Evolutionary conservation across 1,140 invertebrate species (phyloP).

Genomic region (Bombus turneri): DNA sequence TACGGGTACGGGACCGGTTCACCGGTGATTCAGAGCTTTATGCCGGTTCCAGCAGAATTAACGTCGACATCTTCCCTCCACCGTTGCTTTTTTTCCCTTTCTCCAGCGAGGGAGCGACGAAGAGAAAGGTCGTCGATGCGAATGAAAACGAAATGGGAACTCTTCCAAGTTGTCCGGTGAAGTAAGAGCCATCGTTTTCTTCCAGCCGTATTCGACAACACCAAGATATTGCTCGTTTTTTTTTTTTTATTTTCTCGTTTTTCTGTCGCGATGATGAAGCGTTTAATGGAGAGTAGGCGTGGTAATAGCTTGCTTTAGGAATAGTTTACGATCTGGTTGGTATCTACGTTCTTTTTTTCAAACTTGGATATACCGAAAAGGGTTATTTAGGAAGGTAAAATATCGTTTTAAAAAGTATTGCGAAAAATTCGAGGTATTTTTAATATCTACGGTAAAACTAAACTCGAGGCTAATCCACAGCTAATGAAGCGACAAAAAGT

Average conservation of each 20-base stretch:
- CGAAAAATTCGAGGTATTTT: too few species aligned
- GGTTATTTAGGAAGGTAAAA: too few species aligned
- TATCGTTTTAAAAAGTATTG: too few species aligned
- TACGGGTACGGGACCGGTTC: conserved; percentile 70
- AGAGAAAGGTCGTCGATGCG: conserved; percentile 39
- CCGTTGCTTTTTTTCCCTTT: conserved; percentile 55
- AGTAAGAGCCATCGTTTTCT: background rate
- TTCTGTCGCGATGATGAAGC: background rate
- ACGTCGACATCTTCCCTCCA: conserved; percentile 53
- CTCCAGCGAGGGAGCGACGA: conserved; percentile 5
- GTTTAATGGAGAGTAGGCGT: background rate
- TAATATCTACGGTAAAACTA: too few species aligned
- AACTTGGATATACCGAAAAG: background rate
- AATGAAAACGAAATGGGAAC: conserved; percentile 48
- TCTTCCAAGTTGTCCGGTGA: background rate
- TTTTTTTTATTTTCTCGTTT: background rate
- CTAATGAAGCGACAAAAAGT: too few species aligned
- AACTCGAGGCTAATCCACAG: too few species aligned
- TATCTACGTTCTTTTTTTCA: background rate
- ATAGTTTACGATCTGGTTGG: too few species aligned
- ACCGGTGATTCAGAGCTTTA: conserved; percentile 71
- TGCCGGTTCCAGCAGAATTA: conserved; percentile 50
- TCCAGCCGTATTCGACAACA: background rate
- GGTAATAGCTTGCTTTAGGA: too few species aligned
- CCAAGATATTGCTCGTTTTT: background rate